Conservation (phyloP, 2,888 invertebrate species). For the Agriopis leucophaearia region DNA sequence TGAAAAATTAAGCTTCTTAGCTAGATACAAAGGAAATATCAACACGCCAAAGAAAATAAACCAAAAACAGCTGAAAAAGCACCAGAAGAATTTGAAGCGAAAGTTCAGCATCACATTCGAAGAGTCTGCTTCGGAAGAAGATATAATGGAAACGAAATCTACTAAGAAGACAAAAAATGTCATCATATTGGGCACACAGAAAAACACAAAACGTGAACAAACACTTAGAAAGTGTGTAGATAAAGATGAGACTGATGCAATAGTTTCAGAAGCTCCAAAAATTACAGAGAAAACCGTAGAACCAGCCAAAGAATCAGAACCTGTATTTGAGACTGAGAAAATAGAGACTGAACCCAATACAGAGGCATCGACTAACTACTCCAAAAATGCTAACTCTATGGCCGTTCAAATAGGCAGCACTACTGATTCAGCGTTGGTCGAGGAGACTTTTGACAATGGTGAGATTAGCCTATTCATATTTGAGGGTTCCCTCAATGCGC, state of each 20-base stretch:
- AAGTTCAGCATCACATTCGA: slow-evolving; percentile 68
- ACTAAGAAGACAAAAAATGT: slow-evolving; percentile 51
- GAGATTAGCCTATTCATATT: slow-evolving; percentile 14
- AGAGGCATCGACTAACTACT: slow-evolving; percentile 12
- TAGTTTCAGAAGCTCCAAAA: background rate
- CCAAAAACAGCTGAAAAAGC: slow-evolving; percentile 59
- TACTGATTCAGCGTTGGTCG: slow-evolving; percentile 40
- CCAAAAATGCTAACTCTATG: slow-evolving; percentile 54
- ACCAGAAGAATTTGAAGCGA: slow-evolving; percentile 63
- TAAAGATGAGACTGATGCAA: background rate
- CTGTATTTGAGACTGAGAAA: background rate
- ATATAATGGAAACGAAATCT: slow-evolving; percentile 13
- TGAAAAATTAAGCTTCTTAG: slow-evolving; percentile 77
- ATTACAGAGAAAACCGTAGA: background rate
- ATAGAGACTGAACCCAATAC: slow-evolving; percentile 16
- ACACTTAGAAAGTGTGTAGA: background rate
- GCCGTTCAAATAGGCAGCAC: slow-evolving; percentile 63
- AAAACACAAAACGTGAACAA: slow-evolving; percentile 45
- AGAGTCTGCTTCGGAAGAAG: slow-evolving; percentile 57
- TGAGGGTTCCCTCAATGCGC: too few species aligned
- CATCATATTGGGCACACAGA: slow-evolving; percentile 58
- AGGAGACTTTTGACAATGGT: slow-evolving; percentile 57
- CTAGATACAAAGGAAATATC: slow-evolving; percentile 75
- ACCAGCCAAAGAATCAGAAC: background rate
- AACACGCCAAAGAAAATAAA: slow-evolving; percentile 64